A percentile compares a stretch with the other conserved stretches of the same genome.
Conservation (phyloP, 2,797 vertebrate species). For the Capromys pilorides region DNA sequence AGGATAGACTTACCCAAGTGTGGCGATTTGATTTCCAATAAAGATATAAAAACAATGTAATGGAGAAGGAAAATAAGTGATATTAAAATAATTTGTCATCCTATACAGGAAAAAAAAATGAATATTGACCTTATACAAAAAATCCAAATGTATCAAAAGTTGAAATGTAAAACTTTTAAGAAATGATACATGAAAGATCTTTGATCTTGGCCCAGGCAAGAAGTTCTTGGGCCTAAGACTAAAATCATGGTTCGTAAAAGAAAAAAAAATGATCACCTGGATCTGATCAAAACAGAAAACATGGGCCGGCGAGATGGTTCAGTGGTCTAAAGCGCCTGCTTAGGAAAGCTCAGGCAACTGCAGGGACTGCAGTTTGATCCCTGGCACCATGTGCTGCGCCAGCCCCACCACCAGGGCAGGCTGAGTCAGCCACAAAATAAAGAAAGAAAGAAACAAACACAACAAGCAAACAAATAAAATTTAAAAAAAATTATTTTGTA, state of each 20-base stretch:
- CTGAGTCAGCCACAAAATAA: too few relatives aligned
- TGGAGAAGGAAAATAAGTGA: conserved; percentile 37
- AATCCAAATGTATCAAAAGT: conserved; percentile 18
- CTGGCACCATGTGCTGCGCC: too few relatives aligned
- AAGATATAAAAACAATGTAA: conserved; percentile 3
- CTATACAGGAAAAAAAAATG: not conserved
- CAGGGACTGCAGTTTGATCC: too few relatives aligned
- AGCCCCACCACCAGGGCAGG: too few relatives aligned
- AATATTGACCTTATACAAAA: not conserved
- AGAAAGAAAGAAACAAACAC: too few relatives aligned
- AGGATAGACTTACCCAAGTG: not conserved
- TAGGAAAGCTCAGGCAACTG: too few relatives aligned
- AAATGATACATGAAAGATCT: not conserved
- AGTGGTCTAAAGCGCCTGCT: too few relatives aligned
- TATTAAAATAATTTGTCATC: conserved; percentile 5
- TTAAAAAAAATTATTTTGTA: conserved; percentile 18
- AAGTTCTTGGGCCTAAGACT: conserved; percentile 26
- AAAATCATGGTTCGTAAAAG: conserved; percentile 33
- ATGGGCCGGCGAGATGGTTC: too few relatives aligned
- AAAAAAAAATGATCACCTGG: not conserved
- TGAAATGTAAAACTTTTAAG: conserved; percentile 41
- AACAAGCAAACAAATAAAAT: too few relatives aligned
- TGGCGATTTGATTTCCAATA: conserved; percentile 35
- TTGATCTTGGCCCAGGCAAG: conserved; percentile 5
- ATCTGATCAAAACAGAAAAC: conserved; percentile 40